Percentiles rank a stretch among this genome's conserved stretches.
phyloP scores from a whole-genome alignment of 2,797 vertebrate genomes.

The Schizopygopsis pylzovi region DNA sequence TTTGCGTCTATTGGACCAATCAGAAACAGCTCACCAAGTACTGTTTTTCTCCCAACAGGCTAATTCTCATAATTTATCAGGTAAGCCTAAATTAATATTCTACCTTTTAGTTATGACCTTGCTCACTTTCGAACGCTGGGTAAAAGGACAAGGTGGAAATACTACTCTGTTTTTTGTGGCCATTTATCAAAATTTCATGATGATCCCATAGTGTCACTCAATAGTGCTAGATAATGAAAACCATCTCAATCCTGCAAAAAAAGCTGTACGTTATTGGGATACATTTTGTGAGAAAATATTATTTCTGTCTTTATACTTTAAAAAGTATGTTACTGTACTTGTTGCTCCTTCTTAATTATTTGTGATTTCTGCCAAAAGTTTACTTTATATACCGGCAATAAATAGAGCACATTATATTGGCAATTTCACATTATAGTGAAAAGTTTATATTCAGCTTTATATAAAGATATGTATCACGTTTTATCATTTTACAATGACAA shows the following conservation, averaged over 20 bases:
- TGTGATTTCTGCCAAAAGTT: no score
- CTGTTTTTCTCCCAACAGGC: conserved; percentile 72
- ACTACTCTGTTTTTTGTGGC: conserved; percentile 56
- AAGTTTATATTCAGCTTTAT: no score
- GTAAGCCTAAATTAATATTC: conserved; percentile 76
- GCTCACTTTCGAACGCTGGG: conserved; percentile 63
- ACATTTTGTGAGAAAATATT: no score
- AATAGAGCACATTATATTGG: no score
- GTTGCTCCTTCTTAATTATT: no score
- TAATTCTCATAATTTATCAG: conserved; percentile 77
- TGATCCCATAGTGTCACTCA: not conserved
- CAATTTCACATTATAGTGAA: no score
- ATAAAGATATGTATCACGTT: no score
- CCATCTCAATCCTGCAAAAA: not conserved
- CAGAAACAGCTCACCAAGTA: conserved; percentile 66
- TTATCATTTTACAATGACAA: no score
- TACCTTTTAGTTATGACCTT: conserved; percentile 68
- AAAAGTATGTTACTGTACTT: no score
- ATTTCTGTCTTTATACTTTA: no score
- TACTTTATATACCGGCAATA: no score
- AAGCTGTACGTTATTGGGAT: not conserved
- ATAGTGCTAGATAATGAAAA: not conserved
- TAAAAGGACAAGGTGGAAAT: conserved; percentile 55
- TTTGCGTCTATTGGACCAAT: conserved; percentile 49
- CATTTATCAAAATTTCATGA: conserved; percentile 57